Conservation (phyloP, 2,113 vertebrate genomes). For the Sarotherodon lohbergeri region DNA sequence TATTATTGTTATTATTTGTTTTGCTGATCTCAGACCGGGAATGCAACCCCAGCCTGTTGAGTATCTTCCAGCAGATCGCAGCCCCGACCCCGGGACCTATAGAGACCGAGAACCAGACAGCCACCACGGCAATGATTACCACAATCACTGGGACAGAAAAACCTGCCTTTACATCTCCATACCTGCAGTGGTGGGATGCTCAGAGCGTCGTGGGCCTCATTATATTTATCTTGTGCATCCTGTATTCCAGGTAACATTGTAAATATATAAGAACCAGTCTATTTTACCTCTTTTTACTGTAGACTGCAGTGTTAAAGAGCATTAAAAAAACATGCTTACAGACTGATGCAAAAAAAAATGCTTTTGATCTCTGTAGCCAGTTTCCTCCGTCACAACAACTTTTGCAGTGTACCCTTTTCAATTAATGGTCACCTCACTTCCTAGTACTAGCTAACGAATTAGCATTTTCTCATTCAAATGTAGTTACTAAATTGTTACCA, state of each 20-base stretch:
- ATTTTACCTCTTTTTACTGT: not conserved
- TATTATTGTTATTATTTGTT: not conserved
- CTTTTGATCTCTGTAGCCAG: not conserved
- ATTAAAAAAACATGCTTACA: not conserved
- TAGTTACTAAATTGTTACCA: not conserved
- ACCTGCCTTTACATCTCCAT: conserved; percentile 53
- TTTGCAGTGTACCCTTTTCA: not conserved
- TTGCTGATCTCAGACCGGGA: conserved; percentile 67
- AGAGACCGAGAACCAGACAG: conserved; percentile 74
- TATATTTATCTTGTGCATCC: conserved; percentile 85
- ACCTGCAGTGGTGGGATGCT: conserved; percentile 82
- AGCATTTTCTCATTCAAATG: not conserved
- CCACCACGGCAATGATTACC: not conserved
- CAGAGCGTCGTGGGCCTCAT: conserved; percentile 80
- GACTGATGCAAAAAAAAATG: not conserved
- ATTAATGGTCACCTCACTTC: not conserved
- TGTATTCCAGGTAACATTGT: conserved; percentile 85
- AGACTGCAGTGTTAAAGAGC: not conserved
- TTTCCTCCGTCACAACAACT: not conserved
- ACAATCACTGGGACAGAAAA: conserved; percentile 53
- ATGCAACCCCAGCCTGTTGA: conserved; percentile 87
- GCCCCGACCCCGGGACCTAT: conserved; percentile 63
- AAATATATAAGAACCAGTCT: not conserved
- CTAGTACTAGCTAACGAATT: not conserved
- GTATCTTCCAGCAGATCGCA: conserved; percentile 77